A percentile compares a stretch with the other conserved stretches of the same genome.
These are phyloP conservation scores for Lumbricus terrestris DNA, from an alignment of 2,888 invertebrate genomes.

Conservation along the genomic window DNA sequence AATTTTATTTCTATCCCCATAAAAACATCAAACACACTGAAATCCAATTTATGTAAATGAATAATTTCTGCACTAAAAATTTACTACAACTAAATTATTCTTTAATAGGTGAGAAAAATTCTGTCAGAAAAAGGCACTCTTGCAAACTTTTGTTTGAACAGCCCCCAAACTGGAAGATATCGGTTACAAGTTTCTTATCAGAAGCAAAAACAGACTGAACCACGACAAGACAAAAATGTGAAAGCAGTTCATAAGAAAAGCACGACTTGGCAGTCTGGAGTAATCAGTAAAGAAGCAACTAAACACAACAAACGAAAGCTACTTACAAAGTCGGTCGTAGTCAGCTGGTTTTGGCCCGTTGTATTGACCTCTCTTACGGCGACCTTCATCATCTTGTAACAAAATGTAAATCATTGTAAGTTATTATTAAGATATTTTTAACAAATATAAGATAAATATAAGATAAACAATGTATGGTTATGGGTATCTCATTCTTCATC, in stretches of 20 bases:
- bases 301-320: background rate
- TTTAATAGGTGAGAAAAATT: no score
- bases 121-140: no score
- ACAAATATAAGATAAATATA: background rate
- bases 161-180: no score
- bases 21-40: no score
- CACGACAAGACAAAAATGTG: background rate
- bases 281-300: background rate
- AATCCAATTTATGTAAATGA: no score
- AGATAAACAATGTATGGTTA: background rate
- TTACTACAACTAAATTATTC: no score
- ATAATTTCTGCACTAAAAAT: no score
- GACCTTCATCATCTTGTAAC: conserved; percentile 19
- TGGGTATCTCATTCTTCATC: background rate
- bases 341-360: conserved; percentile 81
- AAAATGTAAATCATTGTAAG: background rate
- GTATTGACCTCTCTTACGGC: conserved; percentile 81
- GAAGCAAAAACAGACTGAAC: no score
- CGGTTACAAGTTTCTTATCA: no score
- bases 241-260: background rate
- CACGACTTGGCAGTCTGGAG: background rate
- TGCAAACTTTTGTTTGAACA: no score
- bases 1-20: no score
- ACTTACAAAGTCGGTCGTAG: conserved; percentile 85
- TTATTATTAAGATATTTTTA: background rate